Evolutionary conservation across 2,113 vertebrate species (phyloP), one percentile per base, ranked within the genome.

Genomic region (Pholis gunnellus): DNA sequence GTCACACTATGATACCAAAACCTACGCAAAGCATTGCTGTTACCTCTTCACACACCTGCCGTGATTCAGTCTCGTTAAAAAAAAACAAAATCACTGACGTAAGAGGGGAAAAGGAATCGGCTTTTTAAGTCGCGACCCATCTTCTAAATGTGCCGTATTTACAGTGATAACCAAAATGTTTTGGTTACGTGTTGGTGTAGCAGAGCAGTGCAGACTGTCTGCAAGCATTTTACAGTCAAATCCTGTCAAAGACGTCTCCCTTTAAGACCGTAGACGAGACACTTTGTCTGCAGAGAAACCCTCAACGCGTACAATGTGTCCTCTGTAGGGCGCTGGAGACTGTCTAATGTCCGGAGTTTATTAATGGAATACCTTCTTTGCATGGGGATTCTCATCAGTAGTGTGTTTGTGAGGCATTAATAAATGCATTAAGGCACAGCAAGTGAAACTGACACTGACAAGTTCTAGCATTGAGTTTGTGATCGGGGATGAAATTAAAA

Each of bases 341-440:
- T 29, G 64, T 65, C 66, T 74, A 20, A 83, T 83, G 79, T 79
- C 70, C 20, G 42, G 72, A 20, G 68, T 71, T 75, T 77, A 44
- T 77, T 79, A 64, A 78, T 69, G 84, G 79, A 73, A 56, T 85
- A 83, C 84, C 84, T 83, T 90, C 81, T 83, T 76, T 79, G 73
- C 79, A 74, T 73, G 64, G 82, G 59, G 67, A 13, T 91, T 84
- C 79, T 85, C 72, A 82, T 92, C 90, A 83, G 81, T 82, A 84
- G 84, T 92, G 88, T 90, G 87, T 92, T 78, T 75, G 91, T 88
- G 89, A 92, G 73, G 88, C 90, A 91, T 94, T 93, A 63, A 83
- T 84, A 90, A 92, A 95, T 92, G 91, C 87, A 18, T 92, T 96
- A 96, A 96, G 95, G 95, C 95, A 96, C 95, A 94, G 95, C 92